phyloP scores from a whole-genome alignment of 2,113 vertebrate genomes.

The Sminthopsis crassicaudata region DNA sequence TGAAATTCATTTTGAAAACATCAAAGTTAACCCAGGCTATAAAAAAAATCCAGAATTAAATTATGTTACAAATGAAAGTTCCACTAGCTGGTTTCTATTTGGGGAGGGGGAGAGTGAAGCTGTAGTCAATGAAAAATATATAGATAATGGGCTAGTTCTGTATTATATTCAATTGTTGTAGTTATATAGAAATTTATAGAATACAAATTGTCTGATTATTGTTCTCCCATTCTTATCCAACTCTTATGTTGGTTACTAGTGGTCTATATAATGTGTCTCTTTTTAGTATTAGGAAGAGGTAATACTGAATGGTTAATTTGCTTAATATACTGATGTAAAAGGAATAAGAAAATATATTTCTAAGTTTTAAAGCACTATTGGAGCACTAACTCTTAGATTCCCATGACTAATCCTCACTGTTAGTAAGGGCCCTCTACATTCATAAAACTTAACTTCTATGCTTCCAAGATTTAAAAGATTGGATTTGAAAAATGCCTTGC shows the following conservation, averaged over 20 bases:
- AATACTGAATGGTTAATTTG: not conserved
- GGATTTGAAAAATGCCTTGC: not conserved
- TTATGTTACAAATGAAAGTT: slow-evolving; percentile 79
- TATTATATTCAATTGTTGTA: slow-evolving; percentile 28
- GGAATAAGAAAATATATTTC: slow-evolving; percentile 8
- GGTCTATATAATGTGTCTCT: not conserved
- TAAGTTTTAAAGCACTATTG: not conserved
- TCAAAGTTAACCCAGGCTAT: slow-evolving; percentile 79
- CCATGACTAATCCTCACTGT: not conserved
- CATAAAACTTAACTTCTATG: not conserved
- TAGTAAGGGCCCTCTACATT: not conserved
- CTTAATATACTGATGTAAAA: slow-evolving; percentile 9
- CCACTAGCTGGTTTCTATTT: slow-evolving; percentile 65
- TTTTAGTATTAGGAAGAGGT: not conserved
- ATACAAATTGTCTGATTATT: slow-evolving; percentile 14
- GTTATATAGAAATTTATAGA: not conserved
- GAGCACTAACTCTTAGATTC: not conserved
- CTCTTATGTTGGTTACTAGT: not conserved
- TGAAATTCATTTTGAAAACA: slow-evolving; percentile 84
- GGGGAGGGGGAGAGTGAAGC: slow-evolving; percentile 52
- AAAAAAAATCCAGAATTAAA: slow-evolving; percentile 82
- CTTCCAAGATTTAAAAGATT: not conserved
- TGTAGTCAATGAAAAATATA: slow-evolving; percentile 66
- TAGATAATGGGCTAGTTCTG: slow-evolving; percentile 46
- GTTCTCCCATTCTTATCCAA: not conserved